Base-by-base conservation (phyloP, 2,113 vertebrate species). In the Herpailurus yagouaroundi region DNA sequence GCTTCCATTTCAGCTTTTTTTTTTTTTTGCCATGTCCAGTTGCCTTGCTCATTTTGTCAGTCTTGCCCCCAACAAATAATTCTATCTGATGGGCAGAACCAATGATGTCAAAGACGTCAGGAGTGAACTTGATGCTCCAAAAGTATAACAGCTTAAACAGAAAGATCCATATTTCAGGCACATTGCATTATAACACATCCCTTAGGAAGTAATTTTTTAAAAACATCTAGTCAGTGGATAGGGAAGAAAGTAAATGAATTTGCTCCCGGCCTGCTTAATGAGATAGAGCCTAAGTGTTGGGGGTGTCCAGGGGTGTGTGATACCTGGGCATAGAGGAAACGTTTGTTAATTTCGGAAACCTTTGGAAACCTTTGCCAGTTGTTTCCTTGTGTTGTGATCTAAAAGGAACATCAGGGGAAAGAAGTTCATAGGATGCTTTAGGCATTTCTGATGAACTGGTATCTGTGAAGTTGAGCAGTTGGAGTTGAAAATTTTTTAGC, bases 21-120 rank as follows among this genome's bases (percentile, higher is more conserved):
- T 99, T 99, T 99, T 99, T 96, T 99, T 99, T 76, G 99, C 99
- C 36, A 98, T 99, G 99, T 99, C 99, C 45, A 99, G 99, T 90
- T 97, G 98, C 4, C 97, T 99, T 12, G 99, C 99, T n/a, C 99
- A 99, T 86, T 98, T 99, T 33, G 98, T 98, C 0, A 99, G 97
- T 98, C 98, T 99, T 98, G 98, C 97, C 92, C 99, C 99, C 27
- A 99, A 99, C 92, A 0, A 86, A 5, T 99, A 99, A 71, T 99
- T 99, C 98, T 99, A 99, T 89, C 97, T 94, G 13, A 97, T 99
- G 98, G 99, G 99, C 41, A 98, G 99, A 92, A 14, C 91, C 4
- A 93, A 38, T 74, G 16, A 82, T 79, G 29, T 45, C 55, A 90
- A 74, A 82, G 71, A 74, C 23, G 71, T 13, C 11, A 64, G 50